A percentile compares a stretch with the other conserved stretches of the same genome.
Conservation (phyloP, 2,888 invertebrate species). For the Eulithis testata region DNA sequence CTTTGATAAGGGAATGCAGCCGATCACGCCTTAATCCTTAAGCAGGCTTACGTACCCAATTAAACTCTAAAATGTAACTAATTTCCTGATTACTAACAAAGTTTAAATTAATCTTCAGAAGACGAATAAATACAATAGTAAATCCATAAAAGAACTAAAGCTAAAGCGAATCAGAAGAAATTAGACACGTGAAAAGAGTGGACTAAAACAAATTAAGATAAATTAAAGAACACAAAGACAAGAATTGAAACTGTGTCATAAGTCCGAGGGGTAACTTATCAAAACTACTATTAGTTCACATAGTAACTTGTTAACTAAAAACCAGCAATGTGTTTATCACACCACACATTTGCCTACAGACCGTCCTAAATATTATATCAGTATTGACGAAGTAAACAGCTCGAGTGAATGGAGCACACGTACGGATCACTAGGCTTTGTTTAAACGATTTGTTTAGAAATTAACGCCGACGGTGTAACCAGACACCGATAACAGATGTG, state of each 20-base stretch:
- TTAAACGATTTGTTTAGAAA: conserved; percentile 56
- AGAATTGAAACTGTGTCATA: neutral
- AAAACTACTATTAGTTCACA: conserved; percentile 16
- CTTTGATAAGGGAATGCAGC: too few species aligned
- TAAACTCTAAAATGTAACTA: too few species aligned
- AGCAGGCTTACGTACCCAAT: too few species aligned
- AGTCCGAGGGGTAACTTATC: neutral
- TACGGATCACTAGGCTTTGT: conserved; percentile 52
- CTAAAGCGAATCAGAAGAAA: neutral
- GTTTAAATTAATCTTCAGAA: too few species aligned
- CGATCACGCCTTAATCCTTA: too few species aligned
- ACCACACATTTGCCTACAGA: conserved; percentile 20
- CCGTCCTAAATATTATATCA: conserved; percentile 55
- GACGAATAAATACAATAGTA: neutral
- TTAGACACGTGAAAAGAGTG: neutral
- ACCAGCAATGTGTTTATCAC: conserved; percentile 26
- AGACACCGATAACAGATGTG: conserved; percentile 36
- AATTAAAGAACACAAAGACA: neutral
- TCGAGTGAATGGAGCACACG: conserved; percentile 49
- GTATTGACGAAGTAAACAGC: conserved; percentile 59
- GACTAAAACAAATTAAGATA: neutral
- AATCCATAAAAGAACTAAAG: too few species aligned
- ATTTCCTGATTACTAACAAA: too few species aligned
- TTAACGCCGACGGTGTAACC: conserved; percentile 48
- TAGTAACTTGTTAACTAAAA: conserved; percentile 18